Percentiles rank a stretch among this genome's conserved stretches.
These are phyloP conservation scores for Sebastes baramenuke DNA, from an alignment of 2,797 vertebrate genomes.

Conservation along the genomic window DNA sequence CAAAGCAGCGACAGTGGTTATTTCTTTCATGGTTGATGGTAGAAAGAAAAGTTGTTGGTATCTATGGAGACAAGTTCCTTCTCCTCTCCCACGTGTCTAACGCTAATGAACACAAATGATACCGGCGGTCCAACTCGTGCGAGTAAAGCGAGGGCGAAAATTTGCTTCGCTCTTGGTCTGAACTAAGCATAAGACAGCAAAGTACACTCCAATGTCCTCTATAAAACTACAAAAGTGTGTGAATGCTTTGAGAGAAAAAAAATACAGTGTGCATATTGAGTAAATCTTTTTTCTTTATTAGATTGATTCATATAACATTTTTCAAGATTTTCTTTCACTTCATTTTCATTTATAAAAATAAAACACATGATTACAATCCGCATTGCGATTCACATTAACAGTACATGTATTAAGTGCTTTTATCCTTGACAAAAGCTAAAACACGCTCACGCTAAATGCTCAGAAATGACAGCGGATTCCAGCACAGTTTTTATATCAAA, in stretches of 20 bases:
- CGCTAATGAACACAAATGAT: too few species aligned
- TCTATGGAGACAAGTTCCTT: too few species aligned
- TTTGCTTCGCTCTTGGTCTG: too few species aligned
- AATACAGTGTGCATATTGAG: neutral
- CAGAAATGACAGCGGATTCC: neutral
- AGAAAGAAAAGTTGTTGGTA: too few species aligned
- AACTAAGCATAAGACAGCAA: neutral
- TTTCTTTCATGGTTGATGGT: too few species aligned
- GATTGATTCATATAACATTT: neutral
- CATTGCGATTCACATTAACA: neutral
- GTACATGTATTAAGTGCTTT: neutral
- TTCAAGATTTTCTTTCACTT: neutral
- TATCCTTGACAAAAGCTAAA: neutral
- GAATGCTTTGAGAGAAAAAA: neutral
- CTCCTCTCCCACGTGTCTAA: too few species aligned
- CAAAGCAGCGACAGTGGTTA: too few species aligned
- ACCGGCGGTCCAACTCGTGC: too few species aligned
- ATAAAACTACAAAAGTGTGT: neutral
- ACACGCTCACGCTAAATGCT: neutral
- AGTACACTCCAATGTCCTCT: neutral
- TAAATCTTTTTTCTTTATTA: conserved; percentile 13
- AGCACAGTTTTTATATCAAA: neutral
- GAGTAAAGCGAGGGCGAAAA: too few species aligned
- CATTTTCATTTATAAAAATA: conserved; percentile 36
- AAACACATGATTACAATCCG: neutral